phyloP scores from a whole-genome alignment of 1,140 invertebrate species.

The Diploscapter pachys region DNA sequence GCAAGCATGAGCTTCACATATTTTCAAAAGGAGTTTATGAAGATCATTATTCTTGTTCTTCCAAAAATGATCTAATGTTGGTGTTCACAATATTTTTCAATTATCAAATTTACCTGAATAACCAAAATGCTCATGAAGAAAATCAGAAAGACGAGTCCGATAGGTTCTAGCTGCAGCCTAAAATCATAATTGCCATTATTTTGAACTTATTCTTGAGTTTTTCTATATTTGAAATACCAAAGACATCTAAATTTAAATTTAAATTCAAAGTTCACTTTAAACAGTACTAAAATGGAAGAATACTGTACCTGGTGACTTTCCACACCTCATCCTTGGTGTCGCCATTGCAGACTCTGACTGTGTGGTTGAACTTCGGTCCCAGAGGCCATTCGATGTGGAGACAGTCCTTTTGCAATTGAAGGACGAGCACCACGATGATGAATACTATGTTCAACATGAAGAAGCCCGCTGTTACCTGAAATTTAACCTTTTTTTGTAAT shows the following conservation, averaged over 20 bases:
- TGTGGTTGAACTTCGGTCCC: constrained; percentile 87
- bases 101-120: constrained; percentile 63
- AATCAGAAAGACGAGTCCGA: constrained; percentile 93
- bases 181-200: not conserved
- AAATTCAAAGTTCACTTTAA: too few species aligned
- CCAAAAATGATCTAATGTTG: too few species aligned
- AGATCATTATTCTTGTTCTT: too few species aligned
- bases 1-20: too few species aligned
- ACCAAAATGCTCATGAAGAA: constrained; percentile 93
- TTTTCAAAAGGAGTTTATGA: too few species aligned
- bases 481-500: not conserved
- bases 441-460: constrained; percentile 97
- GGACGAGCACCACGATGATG: constrained; percentile 92
- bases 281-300: too few species aligned
- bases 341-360: constrained; percentile 71
- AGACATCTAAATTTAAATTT: too few species aligned
- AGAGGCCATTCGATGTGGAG: constrained; percentile 88
- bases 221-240: too few species aligned
- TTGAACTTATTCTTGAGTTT: too few species aligned
- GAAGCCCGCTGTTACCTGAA: constrained; percentile 72
- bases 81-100: too few species aligned
- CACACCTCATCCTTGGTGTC: constrained; percentile 22
- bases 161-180: constrained; percentile 77
- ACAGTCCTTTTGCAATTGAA: constrained; percentile 88
- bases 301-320: too few species aligned